Evolutionary conservation across 2,797 vertebrate species (phyloP).

Genomic region (Cygnus olor): DNA sequence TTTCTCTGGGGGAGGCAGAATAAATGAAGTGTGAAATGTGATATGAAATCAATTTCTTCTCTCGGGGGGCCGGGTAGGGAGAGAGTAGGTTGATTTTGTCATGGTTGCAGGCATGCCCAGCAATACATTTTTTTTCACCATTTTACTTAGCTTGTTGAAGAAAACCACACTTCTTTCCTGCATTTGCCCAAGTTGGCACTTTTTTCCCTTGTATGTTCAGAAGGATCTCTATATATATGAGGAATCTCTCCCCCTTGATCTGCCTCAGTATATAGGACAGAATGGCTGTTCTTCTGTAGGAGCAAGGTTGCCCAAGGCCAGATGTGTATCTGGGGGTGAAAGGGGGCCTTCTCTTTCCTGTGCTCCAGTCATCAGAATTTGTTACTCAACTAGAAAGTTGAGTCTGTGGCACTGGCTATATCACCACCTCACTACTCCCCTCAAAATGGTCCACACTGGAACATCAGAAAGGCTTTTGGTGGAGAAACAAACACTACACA

Average conservation of each 20-base stretch:
- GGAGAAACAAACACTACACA: neutral
- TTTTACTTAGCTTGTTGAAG: neutral
- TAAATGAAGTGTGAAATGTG: slow-evolving; percentile 79
- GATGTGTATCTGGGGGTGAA: neutral
- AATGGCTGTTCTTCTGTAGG: rapidly evolving
- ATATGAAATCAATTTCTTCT: slow-evolving; percentile 79
- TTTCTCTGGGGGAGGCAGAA: slow-evolving; percentile 74
- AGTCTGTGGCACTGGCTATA: neutral
- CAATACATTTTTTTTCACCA: neutral
- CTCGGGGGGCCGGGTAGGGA: neutral
- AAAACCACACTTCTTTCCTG: neutral
- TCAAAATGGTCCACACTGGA: neutral
- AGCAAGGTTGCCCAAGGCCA: neutral
- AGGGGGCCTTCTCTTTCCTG: neutral
- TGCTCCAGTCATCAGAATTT: rapidly evolving
- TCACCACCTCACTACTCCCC: neutral
- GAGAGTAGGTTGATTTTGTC: slow-evolving; percentile 20
- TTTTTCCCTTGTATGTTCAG: neutral
- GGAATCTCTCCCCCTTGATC: neutral
- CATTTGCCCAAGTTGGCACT: neutral
- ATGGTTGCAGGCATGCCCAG: neutral
- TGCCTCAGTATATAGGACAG: rapidly evolving
- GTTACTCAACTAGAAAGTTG: too few relatives aligned
- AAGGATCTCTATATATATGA: rapidly evolving
- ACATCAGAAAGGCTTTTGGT: neutral